Evolutionary conservation across 35 echinoderm and acorn worm genomes (phyloP).

Genomic region (Strongylocentrotus purpuratus): DNA sequence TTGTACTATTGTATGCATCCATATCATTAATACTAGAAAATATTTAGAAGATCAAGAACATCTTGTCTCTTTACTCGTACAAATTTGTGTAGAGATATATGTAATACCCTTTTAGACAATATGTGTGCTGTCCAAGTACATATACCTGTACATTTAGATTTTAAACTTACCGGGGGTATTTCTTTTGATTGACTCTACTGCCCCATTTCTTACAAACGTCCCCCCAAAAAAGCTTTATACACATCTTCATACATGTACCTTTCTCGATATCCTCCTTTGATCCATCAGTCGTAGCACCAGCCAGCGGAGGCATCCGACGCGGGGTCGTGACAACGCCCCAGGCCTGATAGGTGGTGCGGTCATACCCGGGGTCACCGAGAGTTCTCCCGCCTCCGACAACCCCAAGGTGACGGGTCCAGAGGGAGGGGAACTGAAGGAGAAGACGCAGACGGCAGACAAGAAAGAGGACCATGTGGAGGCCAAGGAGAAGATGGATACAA

Average conservation of each 20-base stretch:
- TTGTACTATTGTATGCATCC: no score
- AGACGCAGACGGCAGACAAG: not conserved
- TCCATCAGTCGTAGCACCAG: conserved; percentile 76
- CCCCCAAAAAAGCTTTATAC: no score
- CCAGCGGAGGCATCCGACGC: conserved; percentile 57
- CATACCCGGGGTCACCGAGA: conserved; percentile 55
- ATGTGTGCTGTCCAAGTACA: no score
- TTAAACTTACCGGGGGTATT: no score
- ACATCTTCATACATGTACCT: no score
- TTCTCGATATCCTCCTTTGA: not conserved
- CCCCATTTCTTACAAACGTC: no score
- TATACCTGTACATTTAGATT: no score
- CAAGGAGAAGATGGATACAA: conserved; percentile 53
- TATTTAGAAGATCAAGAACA: not conserved
- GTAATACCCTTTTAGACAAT: no score
- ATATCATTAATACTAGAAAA: not conserved
- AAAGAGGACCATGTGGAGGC: no score
- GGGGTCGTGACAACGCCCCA: conserved; percentile 13
- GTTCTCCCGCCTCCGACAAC: not conserved
- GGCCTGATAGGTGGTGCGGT: conserved; percentile 7
- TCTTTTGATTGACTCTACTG: no score
- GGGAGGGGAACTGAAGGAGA: conserved; percentile 1
- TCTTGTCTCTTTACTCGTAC: no score
- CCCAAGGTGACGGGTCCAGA: not conserved
- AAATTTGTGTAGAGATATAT: no score